A percentile compares a stretch with the other conserved stretches of the same genome.
phyloP scores from a whole-genome alignment of 2,888 invertebrate species.

The Heliconius ethilla region DNA sequence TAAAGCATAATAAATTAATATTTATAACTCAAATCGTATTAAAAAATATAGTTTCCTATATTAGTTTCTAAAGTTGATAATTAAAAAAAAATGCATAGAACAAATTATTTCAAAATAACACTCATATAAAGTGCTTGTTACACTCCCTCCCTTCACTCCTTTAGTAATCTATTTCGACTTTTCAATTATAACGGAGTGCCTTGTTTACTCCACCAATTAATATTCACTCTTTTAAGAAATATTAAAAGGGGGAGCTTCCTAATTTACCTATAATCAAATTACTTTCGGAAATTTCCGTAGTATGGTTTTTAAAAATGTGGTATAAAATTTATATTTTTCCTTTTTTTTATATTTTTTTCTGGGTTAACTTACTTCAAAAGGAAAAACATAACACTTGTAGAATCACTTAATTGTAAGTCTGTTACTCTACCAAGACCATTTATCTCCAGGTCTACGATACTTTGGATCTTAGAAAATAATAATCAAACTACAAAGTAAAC shows the following conservation, averaged over 20 bases:
- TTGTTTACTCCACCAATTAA: slow-evolving; percentile 11
- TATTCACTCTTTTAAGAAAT: slow-evolving; percentile 1
- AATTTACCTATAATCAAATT: slow-evolving; percentile 13
- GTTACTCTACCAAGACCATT: too few relatives aligned
- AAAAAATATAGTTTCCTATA: neutral
- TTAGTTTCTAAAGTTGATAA: neutral
- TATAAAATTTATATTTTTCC: neutral
- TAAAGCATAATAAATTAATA: too few relatives aligned
- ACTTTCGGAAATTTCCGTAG: neutral
- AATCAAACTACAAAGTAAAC: too few relatives aligned
- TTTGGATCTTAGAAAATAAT: too few relatives aligned
- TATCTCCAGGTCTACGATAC: too few relatives aligned
- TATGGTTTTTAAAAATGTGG: too few relatives aligned
- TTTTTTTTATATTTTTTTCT: neutral
- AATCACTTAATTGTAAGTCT: too few relatives aligned
- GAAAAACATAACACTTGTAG: too few relatives aligned
- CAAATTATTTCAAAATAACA: neutral
- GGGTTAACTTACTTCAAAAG: too few relatives aligned
- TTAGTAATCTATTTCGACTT: slow-evolving; percentile 6
- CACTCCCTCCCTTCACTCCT: neutral
- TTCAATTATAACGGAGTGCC: slow-evolving; percentile 18
- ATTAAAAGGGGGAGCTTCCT: neutral
- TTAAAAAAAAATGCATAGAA: neutral
- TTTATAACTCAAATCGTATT: too few relatives aligned
- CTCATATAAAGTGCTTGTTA: neutral